A percentile compares a stretch with the other conserved stretches of the same genome.
phyloP scores from a whole-genome alignment of 2,888 invertebrate genomes.

The Steinernema carpocapsae region DNA sequence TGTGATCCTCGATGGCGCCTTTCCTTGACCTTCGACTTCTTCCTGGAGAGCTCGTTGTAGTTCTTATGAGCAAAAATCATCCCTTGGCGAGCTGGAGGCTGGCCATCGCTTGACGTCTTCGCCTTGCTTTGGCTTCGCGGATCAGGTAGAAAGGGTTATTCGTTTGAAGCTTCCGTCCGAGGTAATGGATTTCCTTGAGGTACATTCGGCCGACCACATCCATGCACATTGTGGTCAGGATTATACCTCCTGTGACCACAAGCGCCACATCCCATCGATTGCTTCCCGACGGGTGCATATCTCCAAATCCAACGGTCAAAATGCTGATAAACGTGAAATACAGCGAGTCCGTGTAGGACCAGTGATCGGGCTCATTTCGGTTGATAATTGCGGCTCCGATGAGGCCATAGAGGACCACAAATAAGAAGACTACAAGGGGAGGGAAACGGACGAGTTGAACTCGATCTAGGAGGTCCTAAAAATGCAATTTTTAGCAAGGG shows the following conservation, averaged over 20 bases:
- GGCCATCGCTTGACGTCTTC: slow-evolving; percentile 66
- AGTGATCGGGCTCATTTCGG: slow-evolving; percentile 47
- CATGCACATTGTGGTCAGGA: slow-evolving; percentile 67
- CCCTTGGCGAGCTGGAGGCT: slow-evolving; percentile 65
- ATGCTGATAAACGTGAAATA: slow-evolving; percentile 68
- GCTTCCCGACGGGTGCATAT: slow-evolving; percentile 61
- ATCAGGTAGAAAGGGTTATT: slow-evolving; percentile 68
- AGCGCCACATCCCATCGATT: slow-evolving; percentile 53
- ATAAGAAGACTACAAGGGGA: slow-evolving; percentile 63
- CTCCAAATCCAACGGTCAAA: slow-evolving; percentile 68
- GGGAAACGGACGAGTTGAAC: slow-evolving; percentile 65
- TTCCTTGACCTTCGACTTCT: slow-evolving; percentile 62
- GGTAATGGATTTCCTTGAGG: slow-evolving; percentile 67
- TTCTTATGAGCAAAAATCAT: slow-evolving; percentile 68
- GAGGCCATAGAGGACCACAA: slow-evolving; percentile 65
- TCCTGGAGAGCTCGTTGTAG: slow-evolving; percentile 61
- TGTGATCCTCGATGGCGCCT: too few species aligned
- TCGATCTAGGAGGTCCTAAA: slow-evolving; percentile 61
- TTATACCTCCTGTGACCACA: slow-evolving; percentile 61
- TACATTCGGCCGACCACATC: slow-evolving; percentile 68
- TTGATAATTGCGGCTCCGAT: slow-evolving; percentile 59
- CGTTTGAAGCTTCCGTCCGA: slow-evolving; percentile 66
- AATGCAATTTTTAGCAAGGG: not conserved
- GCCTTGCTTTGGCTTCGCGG: slow-evolving; percentile 66
- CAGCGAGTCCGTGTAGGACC: slow-evolving; percentile 64